Evolutionary conservation across 2,888 invertebrate genomes (phyloP).

Genomic region (Lutraria lutraria): DNA sequence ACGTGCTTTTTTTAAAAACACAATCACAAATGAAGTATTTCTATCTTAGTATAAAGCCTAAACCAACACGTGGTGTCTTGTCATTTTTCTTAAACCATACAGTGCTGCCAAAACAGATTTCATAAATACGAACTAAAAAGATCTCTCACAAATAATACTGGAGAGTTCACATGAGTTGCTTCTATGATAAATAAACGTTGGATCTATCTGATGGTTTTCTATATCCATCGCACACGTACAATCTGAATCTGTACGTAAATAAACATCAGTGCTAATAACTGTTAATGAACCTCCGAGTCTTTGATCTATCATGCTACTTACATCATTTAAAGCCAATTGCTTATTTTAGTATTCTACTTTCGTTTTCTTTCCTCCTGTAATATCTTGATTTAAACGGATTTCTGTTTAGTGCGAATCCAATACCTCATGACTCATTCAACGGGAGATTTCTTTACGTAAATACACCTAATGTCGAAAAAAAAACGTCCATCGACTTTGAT

Average conservation of each 20-base stretch:
- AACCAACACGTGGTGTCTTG: too few relatives aligned
- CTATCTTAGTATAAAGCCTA: too few relatives aligned
- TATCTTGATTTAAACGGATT: not conserved
- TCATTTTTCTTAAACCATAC: too few relatives aligned
- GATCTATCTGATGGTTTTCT: not conserved
- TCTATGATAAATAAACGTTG: not conserved
- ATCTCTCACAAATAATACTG: too few relatives aligned
- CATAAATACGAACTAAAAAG: too few relatives aligned
- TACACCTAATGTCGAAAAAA: not conserved
- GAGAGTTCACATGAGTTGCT: not conserved
- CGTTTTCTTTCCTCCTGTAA: conserved; percentile 7
- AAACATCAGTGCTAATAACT: conserved; percentile 17
- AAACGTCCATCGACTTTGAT: conserved; percentile 4
- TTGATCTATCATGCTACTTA: not conserved
- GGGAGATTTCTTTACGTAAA: not conserved
- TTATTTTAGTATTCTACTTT: not conserved
- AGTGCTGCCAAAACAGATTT: too few relatives aligned
- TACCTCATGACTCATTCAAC: not conserved
- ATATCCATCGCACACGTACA: not conserved
- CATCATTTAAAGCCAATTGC: not conserved
- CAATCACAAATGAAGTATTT: too few relatives aligned
- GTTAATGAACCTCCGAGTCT: not conserved
- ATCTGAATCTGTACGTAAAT: not conserved
- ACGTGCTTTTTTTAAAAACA: too few relatives aligned
- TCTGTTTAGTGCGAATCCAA: not conserved